Conservation (phyloP, 2,797 vertebrate species). For the Typhlichthys subterraneus region DNA sequence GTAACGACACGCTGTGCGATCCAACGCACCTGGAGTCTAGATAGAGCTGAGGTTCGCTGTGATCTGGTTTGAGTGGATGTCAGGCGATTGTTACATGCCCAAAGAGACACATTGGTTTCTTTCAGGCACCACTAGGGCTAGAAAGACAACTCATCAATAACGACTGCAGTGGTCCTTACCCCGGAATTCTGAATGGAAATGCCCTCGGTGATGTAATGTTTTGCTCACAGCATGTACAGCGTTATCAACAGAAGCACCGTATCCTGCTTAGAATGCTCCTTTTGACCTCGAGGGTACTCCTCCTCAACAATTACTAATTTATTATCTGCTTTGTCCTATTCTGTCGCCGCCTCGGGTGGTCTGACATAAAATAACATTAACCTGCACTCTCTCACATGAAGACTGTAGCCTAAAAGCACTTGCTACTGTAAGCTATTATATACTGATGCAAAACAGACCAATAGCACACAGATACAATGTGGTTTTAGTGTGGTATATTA, state of each 20-base stretch:
- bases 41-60: slow-evolving; percentile 21
- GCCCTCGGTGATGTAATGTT: slow-evolving; percentile 6
- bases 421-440: slow-evolving; percentile 29
- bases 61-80: slow-evolving; percentile 26
- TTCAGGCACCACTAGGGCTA: slow-evolving; percentile 26
- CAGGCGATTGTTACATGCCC: slow-evolving; percentile 12
- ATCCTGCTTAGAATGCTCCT: slow-evolving; percentile 8
- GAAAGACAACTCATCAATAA: slow-evolving; percentile 24
- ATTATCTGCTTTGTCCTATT: slow-evolving; percentile 26
- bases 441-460: slow-evolving; percentile 39
- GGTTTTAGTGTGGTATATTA: slow-evolving; percentile 39
- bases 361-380: slow-evolving; percentile 47
- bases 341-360: slow-evolving; percentile 21
- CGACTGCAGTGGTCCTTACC: slow-evolving; percentile 7
- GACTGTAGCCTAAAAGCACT: slow-evolving; percentile 39
- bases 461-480: slow-evolving; percentile 21
- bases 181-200: slow-evolving; percentile 39
- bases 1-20: slow-evolving; percentile 25
- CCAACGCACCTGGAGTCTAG: slow-evolving; percentile 40
- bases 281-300: slow-evolving; percentile 36
- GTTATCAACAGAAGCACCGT: slow-evolving; percentile 1
- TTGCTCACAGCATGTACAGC: slow-evolving; percentile 13
- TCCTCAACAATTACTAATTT: slow-evolving; percentile 29
- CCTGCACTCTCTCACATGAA: slow-evolving; percentile 37
- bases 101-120: slow-evolving; percentile 31